A percentile compares a stretch with the other conserved stretches of the same genome.
These are phyloP conservation scores for Eleginops maclovinus DNA, from an alignment of 2,113 vertebrate species.

Conservation along the genomic window DNA sequence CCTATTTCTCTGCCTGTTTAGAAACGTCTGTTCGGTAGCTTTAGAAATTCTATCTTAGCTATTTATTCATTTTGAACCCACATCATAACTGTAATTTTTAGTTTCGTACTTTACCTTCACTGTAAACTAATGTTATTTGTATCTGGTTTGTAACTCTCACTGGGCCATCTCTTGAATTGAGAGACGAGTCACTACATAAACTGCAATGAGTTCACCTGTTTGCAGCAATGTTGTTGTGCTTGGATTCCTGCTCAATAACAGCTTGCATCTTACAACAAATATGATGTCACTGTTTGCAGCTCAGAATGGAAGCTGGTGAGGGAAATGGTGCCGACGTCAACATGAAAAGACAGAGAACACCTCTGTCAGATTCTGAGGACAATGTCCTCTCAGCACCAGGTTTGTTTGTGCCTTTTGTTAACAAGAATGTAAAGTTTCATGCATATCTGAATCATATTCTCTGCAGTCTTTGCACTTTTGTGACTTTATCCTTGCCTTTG, in stretches of 20 bases:
- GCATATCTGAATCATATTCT: neutral
- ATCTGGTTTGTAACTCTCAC: neutral
- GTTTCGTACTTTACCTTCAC: neutral
- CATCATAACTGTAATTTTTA: no score
- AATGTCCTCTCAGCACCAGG: constrained; percentile 61
- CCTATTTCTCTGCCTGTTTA: neutral
- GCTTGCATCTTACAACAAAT: neutral
- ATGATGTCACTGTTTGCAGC: constrained; percentile 15
- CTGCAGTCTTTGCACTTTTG: neutral
- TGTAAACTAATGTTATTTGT: neutral
- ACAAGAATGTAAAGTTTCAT: neutral
- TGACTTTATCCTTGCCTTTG: neutral
- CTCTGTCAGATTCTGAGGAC: constrained; percentile 79
- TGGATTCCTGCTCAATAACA: neutral
- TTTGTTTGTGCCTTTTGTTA: constrained; percentile 40
- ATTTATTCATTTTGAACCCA: neutral
- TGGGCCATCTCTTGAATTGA: neutral
- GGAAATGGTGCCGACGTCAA: constrained; percentile 21
- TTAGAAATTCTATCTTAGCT: neutral
- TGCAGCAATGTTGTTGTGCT: neutral
- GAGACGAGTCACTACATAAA: neutral
- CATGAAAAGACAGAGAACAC: constrained; percentile 76
- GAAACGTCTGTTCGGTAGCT: neutral
- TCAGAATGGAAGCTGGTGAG: constrained; percentile 57
- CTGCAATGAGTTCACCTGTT: neutral